These are phyloP conservation scores for Chloropsis cyanopogon DNA, from an alignment of 2,113 vertebrate species.

Conservation along the genomic window DNA sequence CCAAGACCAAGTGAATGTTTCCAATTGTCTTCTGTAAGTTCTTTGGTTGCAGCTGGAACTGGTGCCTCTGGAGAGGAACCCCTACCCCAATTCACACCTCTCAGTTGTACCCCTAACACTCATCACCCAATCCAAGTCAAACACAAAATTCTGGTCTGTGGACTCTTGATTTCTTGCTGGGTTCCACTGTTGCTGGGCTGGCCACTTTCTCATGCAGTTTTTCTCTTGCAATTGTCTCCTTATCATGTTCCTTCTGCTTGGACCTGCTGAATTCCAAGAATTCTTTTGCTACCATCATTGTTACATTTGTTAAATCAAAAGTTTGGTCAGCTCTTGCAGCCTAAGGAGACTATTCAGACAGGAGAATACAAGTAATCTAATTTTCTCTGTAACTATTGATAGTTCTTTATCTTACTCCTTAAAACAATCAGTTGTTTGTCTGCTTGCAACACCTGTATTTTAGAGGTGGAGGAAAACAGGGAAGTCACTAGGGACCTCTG, in stretches of 20 bases:
- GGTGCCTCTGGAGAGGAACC: not conserved
- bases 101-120: fast-evolving
- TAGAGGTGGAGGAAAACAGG: not conserved
- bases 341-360: not conserved
- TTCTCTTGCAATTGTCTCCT: not conserved
- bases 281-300: not conserved
- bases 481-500: not conserved
- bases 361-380: not conserved
- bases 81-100: not conserved
- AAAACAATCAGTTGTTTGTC: not conserved
- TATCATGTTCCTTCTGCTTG: fast-evolving
- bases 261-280: not conserved
- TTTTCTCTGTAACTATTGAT: not conserved
- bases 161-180: not conserved
- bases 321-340: not conserved
- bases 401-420: not conserved
- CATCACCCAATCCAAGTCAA: not conserved
- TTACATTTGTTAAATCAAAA: not conserved
- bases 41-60: not conserved
- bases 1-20: not conserved
- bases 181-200: not conserved
- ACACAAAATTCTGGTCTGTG: fast-evolving
- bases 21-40: not conserved
- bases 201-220: not conserved
- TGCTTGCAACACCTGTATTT: not conserved